Base-by-base conservation (phyloP, 2,797 vertebrate species). In the Salmo trutta region DNA sequence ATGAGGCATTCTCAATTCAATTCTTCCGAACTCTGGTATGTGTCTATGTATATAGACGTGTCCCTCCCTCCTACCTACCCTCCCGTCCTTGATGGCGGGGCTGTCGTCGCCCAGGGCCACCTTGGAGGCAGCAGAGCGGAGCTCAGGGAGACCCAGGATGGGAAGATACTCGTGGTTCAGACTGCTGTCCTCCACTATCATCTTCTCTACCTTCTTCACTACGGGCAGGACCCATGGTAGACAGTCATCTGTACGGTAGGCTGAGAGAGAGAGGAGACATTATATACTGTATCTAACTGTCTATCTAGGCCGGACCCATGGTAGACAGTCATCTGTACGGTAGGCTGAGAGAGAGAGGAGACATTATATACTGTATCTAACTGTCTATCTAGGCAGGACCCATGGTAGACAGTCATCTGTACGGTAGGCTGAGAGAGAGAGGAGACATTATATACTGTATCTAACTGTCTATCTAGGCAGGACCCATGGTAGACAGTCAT, bases 131-230 rank as follows among this genome's bases (percentile, higher is more conserved):
- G 92, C 93, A 33, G 93, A 92, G 8, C 97, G 95, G 87, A 98
- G 98, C 81, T 98, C 97, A 0, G 96, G 93, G 79, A 98, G 92
- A 5, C 98, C 98, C 54, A 99, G 91, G 89, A 99, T 98, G 65
- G 98, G 97, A 86, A 99, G 90, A 84, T 99, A 99, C 90, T 99
- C 98, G 0, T 99, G 98, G 88, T 98, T 99, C 78, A 99, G 90
- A 84, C 91, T 93, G 66, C 12, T 5, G 77, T 99, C 93, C 6
- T 90, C 94, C 74, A 95, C 95, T 0, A 99, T 95, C 88, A 96
- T 91, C 87, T 92, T 93, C 88, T 99, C 96, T 86, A 99, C 98
- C 83, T 98, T 98, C 87, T 93, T 96, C 88, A 99, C 98, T 33
- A 99, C 98, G 0, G 98, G 98, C 85, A 99, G 90, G 86, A 99